Evolutionary conservation across 1,140 invertebrate species (phyloP), one percentile per base, ranked within the genome.

Genomic region (Danaus melanippus): DNA sequence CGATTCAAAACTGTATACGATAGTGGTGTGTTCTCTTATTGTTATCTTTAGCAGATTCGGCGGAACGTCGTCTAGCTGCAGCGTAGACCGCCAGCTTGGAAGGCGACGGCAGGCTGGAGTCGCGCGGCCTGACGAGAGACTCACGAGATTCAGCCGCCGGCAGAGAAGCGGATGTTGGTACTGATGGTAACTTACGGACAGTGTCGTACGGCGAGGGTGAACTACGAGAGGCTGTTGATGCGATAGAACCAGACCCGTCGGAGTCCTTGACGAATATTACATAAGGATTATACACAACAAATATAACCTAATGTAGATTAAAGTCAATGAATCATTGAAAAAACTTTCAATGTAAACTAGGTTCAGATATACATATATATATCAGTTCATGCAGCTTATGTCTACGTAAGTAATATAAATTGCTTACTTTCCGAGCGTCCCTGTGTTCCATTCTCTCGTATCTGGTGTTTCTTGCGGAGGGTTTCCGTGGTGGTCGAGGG

Each of bases 401-500:
- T 8, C 21, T 32, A 32, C 21, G 21, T 32, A 32, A 32, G 4
- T 10, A 43, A 42, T 15, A 46, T n/a, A 52, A 21, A 42, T 32
- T 51, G 49, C 54, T 52, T 77, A 88, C 91, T 84, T 88, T 92
- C 50, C 87, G 87, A 0, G 82, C 87, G 77, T 89, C 90, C 64
- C 84, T 86, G 63, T 89, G 90, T 70, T 87, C 91, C 11, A 89
- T 77, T 15, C 90, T 82, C 49, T 89, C 90, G 63, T 91, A 91
- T 51, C 89, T 83, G n/a, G 88, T 87, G 11, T 63, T 78, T n/a
- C 84, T 70, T 0, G 89, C 80, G 46, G 90, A 90, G 1, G 89
- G 80, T 41, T 89, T 86, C 49, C 91, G 78, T 12, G 92, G 92
- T 0, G 92, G 92, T 32, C 92, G 86, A 1, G 92, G 92, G 45